phyloP scores from a whole-genome alignment of 2,113 vertebrate genomes.

The Sinocyclocheilus anophthalmus region DNA sequence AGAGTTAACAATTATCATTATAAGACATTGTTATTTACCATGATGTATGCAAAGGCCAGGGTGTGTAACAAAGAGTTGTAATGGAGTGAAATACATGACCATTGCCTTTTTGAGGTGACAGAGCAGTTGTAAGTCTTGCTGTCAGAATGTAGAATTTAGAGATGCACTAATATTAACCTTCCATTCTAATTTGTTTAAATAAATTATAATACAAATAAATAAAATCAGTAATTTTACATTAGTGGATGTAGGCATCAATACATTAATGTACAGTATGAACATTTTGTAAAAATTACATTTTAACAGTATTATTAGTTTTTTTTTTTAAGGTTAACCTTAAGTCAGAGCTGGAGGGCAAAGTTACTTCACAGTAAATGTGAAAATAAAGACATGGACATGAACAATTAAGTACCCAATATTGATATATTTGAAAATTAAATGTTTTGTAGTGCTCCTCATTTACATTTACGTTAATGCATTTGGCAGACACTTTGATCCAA shows the following conservation, averaged over 20 bases:
- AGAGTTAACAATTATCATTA: background rate
- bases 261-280: background rate
- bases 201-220: background rate
- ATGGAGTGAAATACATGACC: background rate
- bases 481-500: background rate
- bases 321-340: background rate
- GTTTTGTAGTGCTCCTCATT: too few species aligned
- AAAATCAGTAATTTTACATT: background rate
- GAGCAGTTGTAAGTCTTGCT: background rate
- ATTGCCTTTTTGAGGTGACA: background rate
- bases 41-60: background rate
- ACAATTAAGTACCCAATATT: background rate
- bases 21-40: background rate
- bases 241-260: too few species aligned
- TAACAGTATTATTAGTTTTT: too few species aligned
- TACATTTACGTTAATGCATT: background rate
- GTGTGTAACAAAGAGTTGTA: background rate
- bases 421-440: background rate
- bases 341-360: background rate
- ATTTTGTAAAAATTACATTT: too few species aligned
- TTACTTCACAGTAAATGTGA: background rate
- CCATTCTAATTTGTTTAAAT: background rate
- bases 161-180: background rate
- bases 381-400: background rate
- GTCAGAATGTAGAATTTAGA: background rate